Conservation (phyloP, 2,797 vertebrate species). For the Sebastes diaconus region DNA sequence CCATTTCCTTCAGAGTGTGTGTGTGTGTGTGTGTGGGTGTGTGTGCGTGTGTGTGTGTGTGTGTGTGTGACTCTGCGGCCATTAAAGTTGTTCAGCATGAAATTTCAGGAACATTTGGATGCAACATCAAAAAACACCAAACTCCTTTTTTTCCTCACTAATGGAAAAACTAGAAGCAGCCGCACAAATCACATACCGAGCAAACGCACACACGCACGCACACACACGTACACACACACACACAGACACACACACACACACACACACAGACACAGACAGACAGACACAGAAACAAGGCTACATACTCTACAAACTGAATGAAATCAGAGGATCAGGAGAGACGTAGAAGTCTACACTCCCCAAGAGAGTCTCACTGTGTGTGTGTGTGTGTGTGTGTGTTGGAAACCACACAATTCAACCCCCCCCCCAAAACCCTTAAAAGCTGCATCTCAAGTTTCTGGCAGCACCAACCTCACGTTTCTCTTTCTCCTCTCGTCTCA, state of each 20-base stretch:
- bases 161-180: slow-evolving; percentile 44
- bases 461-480: slow-evolving; percentile 9
- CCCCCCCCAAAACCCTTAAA: slow-evolving; percentile 12
- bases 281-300: slow-evolving; percentile 17
- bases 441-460: slow-evolving; percentile 49
- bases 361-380: not conserved
- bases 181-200: not conserved
- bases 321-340: slow-evolving; percentile 42
- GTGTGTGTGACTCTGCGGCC: not conserved
- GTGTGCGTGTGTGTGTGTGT: not conserved
- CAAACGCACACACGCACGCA: slow-evolving; percentile 6
- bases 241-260: too few relatives aligned
- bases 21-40: not conserved
- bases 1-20: not conserved
- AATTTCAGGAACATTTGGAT: slow-evolving; percentile 51
- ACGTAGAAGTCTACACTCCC: slow-evolving; percentile 18
- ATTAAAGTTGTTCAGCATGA: slow-evolving; percentile 39
- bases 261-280: not conserved
- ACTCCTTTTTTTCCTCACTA: slow-evolving; percentile 28
- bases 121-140: slow-evolving; percentile 30
- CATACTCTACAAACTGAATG: slow-evolving; percentile 19
- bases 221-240: not conserved
- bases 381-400: not conserved
- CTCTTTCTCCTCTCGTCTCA: slow-evolving; percentile 7
- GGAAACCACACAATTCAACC: not conserved